phyloP scores from a whole-genome alignment of 2,888 invertebrate genomes.

The Willowsia nigromaculata region DNA sequence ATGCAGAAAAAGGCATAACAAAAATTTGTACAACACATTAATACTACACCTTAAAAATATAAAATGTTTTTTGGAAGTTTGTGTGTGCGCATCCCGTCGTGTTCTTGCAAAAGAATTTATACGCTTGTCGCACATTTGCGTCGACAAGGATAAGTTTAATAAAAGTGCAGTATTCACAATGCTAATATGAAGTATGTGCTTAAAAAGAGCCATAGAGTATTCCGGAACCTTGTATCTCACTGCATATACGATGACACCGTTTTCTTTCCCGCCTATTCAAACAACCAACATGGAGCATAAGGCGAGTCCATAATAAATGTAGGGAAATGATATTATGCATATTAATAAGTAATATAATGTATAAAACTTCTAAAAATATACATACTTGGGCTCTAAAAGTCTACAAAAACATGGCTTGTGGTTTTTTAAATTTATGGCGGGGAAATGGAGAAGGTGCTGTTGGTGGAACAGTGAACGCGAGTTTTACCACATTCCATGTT shows the following conservation, averaged over 20 bases:
- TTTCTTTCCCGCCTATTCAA: not conserved
- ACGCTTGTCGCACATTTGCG: not conserved
- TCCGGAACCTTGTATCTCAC: not conserved
- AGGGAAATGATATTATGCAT: not conserved
- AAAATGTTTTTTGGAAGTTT: not conserved
- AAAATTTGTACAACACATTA: not conserved
- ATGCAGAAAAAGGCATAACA: not conserved
- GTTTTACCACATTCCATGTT: not conserved
- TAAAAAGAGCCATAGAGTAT: not conserved
- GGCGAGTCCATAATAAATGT: not conserved
- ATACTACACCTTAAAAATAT: not conserved
- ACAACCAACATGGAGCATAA: not conserved
- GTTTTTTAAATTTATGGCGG: conserved; percentile 10
- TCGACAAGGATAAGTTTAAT: not conserved
- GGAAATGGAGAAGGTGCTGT: conserved; percentile 40
- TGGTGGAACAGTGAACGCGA: not conserved
- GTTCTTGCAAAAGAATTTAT: conserved; percentile 28
- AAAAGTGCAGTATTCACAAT: not conserved
- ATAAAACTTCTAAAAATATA: not conserved
- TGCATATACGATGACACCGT: not conserved
- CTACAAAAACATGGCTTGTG: not conserved
- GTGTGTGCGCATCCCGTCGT: not conserved
- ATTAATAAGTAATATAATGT: not conserved
- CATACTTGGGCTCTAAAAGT: not conserved
- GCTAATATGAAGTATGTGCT: not conserved